A percentile compares a stretch with the other conserved stretches of the same genome.
These are phyloP conservation scores for Diabrotica virgifera DNA, from an alignment of 1,140 invertebrate genomes.

Conservation along the genomic window DNA sequence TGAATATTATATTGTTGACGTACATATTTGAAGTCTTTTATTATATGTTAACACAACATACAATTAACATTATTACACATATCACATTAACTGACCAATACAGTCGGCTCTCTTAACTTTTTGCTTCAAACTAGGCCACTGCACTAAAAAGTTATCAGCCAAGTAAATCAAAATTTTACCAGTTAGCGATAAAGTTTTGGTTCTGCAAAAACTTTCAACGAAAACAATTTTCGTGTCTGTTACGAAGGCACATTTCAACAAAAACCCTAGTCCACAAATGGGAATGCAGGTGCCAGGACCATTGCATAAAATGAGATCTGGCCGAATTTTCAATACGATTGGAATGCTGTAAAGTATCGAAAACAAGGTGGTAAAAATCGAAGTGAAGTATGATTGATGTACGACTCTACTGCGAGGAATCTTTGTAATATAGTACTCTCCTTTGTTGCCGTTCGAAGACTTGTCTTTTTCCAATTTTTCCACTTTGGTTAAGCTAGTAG, in stretches of 20 bases:
- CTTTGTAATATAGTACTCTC: constrained; percentile 55
- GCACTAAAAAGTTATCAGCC: constrained; percentile 84
- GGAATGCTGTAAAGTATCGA: constrained; percentile 67
- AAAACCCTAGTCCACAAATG: constrained; percentile 41
- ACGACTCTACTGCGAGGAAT: constrained; percentile 86
- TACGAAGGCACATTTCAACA: constrained; percentile 55
- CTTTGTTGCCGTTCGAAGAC: constrained; percentile 25
- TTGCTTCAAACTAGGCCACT: constrained; percentile 67
- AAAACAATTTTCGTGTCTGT: constrained; percentile 77
- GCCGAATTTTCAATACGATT: constrained; percentile 66
- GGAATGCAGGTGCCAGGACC: constrained; percentile 94
- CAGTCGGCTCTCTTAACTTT: constrained; percentile 44
- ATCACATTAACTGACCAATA: constrained; percentile 46
- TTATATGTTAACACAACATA: no score
- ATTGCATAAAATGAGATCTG: constrained; percentile 84
- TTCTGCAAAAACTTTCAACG: constrained; percentile 92
- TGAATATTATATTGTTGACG: no score
- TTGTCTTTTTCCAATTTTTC: constrained; percentile 52
- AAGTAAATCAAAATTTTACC: constrained; percentile 83
- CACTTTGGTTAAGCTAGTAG: constrained; percentile 67
- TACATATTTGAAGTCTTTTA: no score
- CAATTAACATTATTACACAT: constrained; percentile 10
- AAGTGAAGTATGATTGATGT: constrained; percentile 78
- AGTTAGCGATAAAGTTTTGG: constrained; percentile 81
- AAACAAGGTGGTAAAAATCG: constrained; percentile 73